phyloP scores from a whole-genome alignment of 1,140 invertebrate genomes.

The Dinoponera quadriceps region DNA sequence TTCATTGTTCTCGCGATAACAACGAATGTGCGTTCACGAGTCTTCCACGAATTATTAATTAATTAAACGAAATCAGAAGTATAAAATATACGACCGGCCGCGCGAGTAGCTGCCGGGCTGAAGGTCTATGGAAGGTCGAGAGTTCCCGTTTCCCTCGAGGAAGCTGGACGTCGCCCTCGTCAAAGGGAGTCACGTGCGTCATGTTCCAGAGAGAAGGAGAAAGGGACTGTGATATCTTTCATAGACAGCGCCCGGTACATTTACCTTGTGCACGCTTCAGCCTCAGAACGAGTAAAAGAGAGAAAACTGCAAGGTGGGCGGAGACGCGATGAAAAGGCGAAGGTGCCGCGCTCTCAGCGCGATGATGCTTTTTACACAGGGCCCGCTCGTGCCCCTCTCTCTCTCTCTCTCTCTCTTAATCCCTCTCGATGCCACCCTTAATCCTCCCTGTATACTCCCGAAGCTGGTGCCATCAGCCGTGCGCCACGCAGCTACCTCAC shows the following conservation, averaged over 20 bases:
- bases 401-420: constrained; percentile 1
- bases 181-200: constrained; percentile 41
- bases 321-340: constrained; percentile 18
- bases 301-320: not conserved
- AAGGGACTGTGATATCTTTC: constrained; percentile 38
- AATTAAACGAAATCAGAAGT: not conserved
- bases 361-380: constrained; percentile 59
- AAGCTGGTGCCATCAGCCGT: constrained; percentile 31
- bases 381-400: not conserved
- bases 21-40: no score
- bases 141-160: constrained; percentile 9
- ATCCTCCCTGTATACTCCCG: constrained; percentile 43
- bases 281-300: constrained; percentile 15
- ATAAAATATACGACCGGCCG: not conserved
- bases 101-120: not conserved
- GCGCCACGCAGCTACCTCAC: constrained; percentile 33
- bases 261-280: constrained; percentile 55
- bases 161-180: constrained; percentile 31
- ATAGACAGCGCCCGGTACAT: constrained; percentile 50
- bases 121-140: not conserved
- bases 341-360: constrained; percentile 44
- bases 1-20: not conserved
- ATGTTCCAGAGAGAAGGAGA: constrained; percentile 28
- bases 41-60: not conserved
- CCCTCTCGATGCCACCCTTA: constrained; percentile 47